phyloP scores from a whole-genome alignment of 1,140 invertebrate genomes.

The Lepidurus apus region DNA sequence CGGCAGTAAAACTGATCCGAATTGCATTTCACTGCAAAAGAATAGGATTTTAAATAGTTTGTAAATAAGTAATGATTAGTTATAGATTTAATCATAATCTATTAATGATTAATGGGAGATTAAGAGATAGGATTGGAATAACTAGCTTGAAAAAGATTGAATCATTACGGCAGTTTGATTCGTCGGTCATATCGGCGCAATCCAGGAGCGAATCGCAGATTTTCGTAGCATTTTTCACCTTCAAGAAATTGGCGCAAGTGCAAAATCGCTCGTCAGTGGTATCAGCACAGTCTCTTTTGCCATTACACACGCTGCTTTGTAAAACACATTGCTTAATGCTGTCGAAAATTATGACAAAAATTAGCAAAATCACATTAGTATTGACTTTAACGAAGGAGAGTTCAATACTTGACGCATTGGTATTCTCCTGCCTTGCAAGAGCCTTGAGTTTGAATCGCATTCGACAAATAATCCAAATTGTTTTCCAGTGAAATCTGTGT shows the following conservation, averaged over 20 bases:
- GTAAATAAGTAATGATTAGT: not conserved
- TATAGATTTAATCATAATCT: not conserved
- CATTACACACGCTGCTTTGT: slow-evolving; percentile 53
- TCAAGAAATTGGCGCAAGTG: slow-evolving; percentile 38
- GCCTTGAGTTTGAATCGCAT: not conserved
- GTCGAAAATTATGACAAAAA: not conserved
- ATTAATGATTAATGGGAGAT: not conserved
- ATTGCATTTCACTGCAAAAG: slow-evolving; percentile 51
- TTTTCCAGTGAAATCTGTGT: not conserved
- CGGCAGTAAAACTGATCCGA: slow-evolving; percentile 54
- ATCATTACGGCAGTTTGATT: slow-evolving; percentile 55
- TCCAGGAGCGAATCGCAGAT: slow-evolving; percentile 74
- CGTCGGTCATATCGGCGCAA: slow-evolving; percentile 68
- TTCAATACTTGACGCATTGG: slow-evolving; percentile 9
- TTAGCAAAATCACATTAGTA: not conserved
- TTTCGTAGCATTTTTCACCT: not conserved
- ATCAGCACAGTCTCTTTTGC: slow-evolving; percentile 63
- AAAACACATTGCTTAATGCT: not conserved
- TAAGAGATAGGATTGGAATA: not conserved
- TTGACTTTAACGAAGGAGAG: too few species aligned
- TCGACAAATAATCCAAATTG: not conserved
- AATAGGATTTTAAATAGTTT: slow-evolving; percentile 31
- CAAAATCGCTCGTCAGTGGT: slow-evolving; percentile 70
- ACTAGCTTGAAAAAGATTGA: not conserved
- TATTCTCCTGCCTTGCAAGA: not conserved